These are phyloP conservation scores for Nesidiocoris tenuis DNA, from an alignment of 2,888 invertebrate species.

Conservation along the genomic window DNA sequence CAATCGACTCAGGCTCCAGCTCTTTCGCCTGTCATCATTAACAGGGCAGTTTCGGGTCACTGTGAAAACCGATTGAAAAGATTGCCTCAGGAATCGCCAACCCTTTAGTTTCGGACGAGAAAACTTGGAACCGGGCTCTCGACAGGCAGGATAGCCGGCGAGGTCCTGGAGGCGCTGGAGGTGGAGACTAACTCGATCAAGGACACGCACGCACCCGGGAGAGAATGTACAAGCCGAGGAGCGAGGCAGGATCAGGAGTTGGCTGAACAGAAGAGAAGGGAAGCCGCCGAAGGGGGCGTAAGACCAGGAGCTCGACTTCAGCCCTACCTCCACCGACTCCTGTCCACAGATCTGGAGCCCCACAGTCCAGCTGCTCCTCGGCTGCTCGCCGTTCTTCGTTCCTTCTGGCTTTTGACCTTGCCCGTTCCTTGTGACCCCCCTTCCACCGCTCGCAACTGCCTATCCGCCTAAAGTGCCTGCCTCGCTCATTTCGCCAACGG, in stretches of 20 bases:
- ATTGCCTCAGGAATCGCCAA: neutral
- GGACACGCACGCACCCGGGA: slow-evolving; percentile 33
- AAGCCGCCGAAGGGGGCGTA: slow-evolving; percentile 1
- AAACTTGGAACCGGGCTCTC: neutral
- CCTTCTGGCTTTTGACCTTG: slow-evolving; percentile 23
- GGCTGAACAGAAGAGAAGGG: neutral
- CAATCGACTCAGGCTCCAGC: no score
- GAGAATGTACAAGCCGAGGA: slow-evolving; percentile 11
- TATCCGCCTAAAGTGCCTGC: neutral
- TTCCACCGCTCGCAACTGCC: neutral
- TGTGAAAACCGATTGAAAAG: no score
- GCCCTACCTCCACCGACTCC: neutral
- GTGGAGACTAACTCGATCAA: slow-evolving; percentile 32
- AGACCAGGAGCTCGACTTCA: neutral
- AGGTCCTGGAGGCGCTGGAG: slow-evolving; percentile 13
- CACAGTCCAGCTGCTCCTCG: slow-evolving; percentile 14
- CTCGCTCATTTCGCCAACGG: neutral
- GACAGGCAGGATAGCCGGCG: neutral
- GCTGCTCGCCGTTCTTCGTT: neutral
- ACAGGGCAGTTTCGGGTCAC: no score
- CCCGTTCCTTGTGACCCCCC: slow-evolving; percentile 31
- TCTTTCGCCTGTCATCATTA: no score
- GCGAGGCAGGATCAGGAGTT: neutral
- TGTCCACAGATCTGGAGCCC: neutral
- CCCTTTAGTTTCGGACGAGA: neutral